A percentile compares a stretch with the other conserved stretches of the same genome.
Evolutionary conservation across 2,113 vertebrate genomes (phyloP).

Genomic region (Lamprotornis superbus): DNA sequence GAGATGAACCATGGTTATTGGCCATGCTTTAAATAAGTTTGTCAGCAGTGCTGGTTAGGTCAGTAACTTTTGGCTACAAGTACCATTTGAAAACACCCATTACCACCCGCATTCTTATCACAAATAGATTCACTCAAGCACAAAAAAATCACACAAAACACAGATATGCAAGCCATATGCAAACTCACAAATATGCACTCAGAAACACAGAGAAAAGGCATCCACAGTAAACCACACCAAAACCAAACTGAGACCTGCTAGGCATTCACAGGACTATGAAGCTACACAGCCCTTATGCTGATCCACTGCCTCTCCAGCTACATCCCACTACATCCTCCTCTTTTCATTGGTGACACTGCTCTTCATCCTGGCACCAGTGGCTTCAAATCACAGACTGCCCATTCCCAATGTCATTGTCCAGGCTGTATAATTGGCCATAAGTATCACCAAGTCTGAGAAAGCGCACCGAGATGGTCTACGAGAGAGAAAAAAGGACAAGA

Average conservation of each 20-base stretch:
- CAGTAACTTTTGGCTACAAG: background rate
- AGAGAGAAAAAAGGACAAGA: background rate
- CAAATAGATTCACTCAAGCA: background rate
- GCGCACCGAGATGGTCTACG: rapidly evolving
- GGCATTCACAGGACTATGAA: background rate
- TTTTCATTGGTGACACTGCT: background rate
- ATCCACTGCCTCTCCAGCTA: background rate
- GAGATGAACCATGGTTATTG: background rate
- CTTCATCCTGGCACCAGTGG: background rate
- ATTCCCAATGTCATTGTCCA: background rate
- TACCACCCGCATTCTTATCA: background rate
- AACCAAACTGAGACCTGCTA: background rate
- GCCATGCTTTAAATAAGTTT: background rate
- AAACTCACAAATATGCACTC: background rate
- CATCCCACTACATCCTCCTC: background rate
- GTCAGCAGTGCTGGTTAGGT: background rate
- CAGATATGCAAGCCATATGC: background rate
- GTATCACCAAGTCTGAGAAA: background rate
- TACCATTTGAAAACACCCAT: background rate
- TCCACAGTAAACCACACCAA: background rate
- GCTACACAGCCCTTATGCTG: background rate
- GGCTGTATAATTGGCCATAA: background rate
- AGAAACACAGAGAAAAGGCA: background rate
- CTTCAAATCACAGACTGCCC: background rate
- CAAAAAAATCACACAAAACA: background rate